These are phyloP conservation scores for Onthophagus sagittarius DNA, from an alignment of 2,888 invertebrate genomes.

Conservation along the genomic window DNA sequence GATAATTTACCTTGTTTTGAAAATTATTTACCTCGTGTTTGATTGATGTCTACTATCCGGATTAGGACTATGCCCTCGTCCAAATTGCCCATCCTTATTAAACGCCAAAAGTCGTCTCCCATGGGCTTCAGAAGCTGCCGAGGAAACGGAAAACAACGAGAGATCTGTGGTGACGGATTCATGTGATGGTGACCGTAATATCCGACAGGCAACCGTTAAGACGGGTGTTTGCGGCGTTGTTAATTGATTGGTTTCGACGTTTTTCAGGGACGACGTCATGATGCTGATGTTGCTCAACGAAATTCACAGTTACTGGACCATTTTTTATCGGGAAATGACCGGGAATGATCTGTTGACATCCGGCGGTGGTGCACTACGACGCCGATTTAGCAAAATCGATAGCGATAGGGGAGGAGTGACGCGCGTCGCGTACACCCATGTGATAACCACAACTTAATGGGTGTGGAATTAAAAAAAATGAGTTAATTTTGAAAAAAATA, in stretches of 20 bases:
- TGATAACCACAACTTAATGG: no score
- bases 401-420: no score
- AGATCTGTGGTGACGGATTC: constrained; percentile 82
- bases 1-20: neutral
- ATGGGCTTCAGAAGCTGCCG: constrained; percentile 55
- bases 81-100: constrained; percentile 50
- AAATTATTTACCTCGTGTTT: constrained; percentile 13
- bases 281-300: no score
- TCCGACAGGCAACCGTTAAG: constrained; percentile 57
- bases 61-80: constrained; percentile 68
- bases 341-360: no score
- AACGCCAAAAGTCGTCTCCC: constrained; percentile 49
- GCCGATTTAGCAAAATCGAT: no score
- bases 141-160: constrained; percentile 69
- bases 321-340: no score
- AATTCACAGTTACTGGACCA: no score
- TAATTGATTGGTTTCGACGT: neutral
- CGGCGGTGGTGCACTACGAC: no score
- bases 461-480: no score
- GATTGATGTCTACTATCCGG: constrained; percentile 54
- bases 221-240: constrained; percentile 50
- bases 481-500: no score
- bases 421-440: no score
- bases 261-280: neutral
- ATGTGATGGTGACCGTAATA: constrained; percentile 74